These are phyloP conservation scores for Falco novaeseelandiae DNA, from an alignment of 2,797 vertebrate genomes.

Conservation along the genomic window DNA sequence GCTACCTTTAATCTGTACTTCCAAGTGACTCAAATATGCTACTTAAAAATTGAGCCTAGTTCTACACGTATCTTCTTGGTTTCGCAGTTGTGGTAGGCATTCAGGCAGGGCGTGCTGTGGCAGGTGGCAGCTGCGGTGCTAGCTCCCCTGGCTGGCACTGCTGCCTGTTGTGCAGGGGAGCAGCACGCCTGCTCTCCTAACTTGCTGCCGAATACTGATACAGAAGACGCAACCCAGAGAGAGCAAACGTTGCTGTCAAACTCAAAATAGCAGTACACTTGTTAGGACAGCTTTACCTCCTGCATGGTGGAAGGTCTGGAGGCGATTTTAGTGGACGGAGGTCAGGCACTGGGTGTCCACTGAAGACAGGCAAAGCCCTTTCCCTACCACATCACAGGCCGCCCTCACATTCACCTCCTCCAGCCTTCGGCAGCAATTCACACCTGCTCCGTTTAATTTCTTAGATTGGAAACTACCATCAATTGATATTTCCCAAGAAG, in stretches of 20 bases:
- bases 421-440: neutral
- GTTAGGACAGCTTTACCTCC: neutral
- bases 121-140: neutral
- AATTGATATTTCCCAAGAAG: neutral
- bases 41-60: neutral
- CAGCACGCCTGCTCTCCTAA: neutral
- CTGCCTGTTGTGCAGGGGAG: neutral
- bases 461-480: neutral
- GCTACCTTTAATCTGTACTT: neutral
- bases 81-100: neutral
- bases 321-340: neutral
- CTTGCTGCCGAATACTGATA: neutral
- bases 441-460: neutral
- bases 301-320: neutral
- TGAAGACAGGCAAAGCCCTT: neutral
- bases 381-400: rapidly evolving
- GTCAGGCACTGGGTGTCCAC: neutral
- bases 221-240: neutral
- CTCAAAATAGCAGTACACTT: neutral
- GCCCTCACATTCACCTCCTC: neutral
- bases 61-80: neutral
- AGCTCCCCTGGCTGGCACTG: neutral
- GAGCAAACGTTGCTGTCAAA: rapidly evolving
- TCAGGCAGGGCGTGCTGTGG: neutral
- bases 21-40: neutral